These are phyloP conservation scores for Drosophila heteroneura DNA, from an alignment of 2,888 invertebrate species.

Conservation along the genomic window DNA sequence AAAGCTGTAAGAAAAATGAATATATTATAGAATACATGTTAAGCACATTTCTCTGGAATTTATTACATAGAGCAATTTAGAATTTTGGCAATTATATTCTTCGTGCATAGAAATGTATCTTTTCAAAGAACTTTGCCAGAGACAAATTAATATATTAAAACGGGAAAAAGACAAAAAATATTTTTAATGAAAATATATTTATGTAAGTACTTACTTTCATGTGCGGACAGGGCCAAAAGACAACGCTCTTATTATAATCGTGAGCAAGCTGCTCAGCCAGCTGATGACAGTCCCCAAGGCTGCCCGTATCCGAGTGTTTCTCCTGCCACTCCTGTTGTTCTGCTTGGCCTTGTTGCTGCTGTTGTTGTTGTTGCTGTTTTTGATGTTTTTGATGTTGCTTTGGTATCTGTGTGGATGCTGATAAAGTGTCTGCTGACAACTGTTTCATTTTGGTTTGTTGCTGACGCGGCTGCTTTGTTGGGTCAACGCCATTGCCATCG, in stretches of 20 bases:
- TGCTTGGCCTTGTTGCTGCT: slow-evolving; percentile 3
- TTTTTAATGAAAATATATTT: background rate
- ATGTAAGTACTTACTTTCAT: slow-evolving; percentile 83
- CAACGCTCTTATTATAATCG: slow-evolving; percentile 84
- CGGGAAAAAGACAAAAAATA: background rate
- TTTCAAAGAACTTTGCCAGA: background rate
- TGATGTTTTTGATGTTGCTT: slow-evolving; percentile 18
- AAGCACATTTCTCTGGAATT: background rate
- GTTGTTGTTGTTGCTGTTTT: slow-evolving; percentile 17
- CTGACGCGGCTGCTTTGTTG: slow-evolving; percentile 69
- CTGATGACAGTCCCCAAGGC: slow-evolving; percentile 83
- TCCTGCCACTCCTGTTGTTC: slow-evolving; percentile 8
- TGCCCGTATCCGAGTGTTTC: slow-evolving; percentile 38
- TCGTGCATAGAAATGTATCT: background rate
- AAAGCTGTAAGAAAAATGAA: too few relatives aligned
- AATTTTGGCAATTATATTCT: background rate
- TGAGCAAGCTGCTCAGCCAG: slow-evolving; percentile 83
- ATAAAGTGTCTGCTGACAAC: slow-evolving; percentile 57
- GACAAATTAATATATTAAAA: background rate
- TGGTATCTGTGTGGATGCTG: slow-evolving; percentile 42
- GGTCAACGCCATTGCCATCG: slow-evolving; percentile 62
- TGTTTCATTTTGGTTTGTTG: slow-evolving; percentile 61
- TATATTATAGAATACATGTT: background rate
- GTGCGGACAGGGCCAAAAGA: slow-evolving; percentile 85
- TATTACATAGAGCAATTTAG: background rate